Evolutionary conservation across 1,140 invertebrate genomes (phyloP).

Genomic region (Nasonia giraulti): DNA sequence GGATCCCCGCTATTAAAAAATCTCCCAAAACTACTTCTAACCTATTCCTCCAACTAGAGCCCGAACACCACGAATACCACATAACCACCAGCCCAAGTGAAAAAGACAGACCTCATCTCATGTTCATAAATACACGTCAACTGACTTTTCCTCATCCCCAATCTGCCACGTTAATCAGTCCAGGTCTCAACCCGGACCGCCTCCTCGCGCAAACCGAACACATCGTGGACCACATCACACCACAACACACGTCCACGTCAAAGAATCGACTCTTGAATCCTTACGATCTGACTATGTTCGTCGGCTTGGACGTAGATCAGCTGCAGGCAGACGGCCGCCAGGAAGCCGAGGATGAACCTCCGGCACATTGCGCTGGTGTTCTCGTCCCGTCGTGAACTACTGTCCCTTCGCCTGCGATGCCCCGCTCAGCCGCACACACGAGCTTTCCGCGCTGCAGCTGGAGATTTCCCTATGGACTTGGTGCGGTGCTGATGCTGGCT

Average conservation of each 20-base stretch:
- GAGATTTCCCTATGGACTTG: neutral
- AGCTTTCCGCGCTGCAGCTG: neutral
- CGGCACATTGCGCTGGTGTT: conserved; percentile 31
- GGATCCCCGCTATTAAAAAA: neutral
- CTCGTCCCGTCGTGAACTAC: neutral
- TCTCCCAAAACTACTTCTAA: neutral
- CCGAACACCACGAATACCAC: neutral
- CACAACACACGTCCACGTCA: conserved; percentile 47
- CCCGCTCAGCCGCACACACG: neutral
- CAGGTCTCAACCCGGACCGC: neutral
- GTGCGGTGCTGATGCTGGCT: neutral
- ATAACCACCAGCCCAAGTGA: too few relatives aligned
- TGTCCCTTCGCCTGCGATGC: neutral
- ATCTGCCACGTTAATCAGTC: neutral
- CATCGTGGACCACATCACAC: neutral
- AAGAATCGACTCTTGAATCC: conserved; percentile 48
- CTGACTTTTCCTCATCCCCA: neutral
- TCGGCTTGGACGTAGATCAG: conserved; percentile 70
- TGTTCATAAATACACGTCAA: neutral
- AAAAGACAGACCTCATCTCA: too few relatives aligned
- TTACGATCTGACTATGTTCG: conserved; percentile 79
- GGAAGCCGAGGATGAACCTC: conserved; percentile 58
- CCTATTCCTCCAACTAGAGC: neutral
- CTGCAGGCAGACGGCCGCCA: conserved; percentile 64
- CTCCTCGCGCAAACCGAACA: neutral